phyloP scores from a whole-genome alignment of 2,797 vertebrate species.

The Malurus splendens region DNA sequence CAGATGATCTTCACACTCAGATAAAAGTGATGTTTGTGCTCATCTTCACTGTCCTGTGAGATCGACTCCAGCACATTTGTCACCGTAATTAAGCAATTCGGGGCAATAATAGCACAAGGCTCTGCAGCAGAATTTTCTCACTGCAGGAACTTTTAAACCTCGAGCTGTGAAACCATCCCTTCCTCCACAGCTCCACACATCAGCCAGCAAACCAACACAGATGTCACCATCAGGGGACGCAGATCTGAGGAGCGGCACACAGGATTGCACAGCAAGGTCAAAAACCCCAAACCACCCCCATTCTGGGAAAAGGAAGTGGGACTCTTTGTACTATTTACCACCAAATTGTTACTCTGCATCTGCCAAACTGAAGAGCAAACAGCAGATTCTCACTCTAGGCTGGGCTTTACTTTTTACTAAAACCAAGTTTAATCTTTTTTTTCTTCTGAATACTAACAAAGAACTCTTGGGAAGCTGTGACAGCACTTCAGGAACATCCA shows the following conservation, averaged over 20 bases:
- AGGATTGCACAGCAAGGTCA: neutral
- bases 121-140: neutral
- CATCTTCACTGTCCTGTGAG: neutral
- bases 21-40: neutral
- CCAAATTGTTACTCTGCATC: neutral
- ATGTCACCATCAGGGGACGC: accelerated
- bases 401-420: neutral
- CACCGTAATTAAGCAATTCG: neutral
- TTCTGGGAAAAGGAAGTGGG: conserved; percentile 23
- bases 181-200: neutral
- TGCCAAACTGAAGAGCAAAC: neutral
- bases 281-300: neutral
- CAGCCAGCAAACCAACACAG: neutral
- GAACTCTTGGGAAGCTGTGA: neutral
- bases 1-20: neutral
- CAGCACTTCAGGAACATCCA: neutral
- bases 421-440: neutral
- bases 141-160: neutral
- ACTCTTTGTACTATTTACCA: neutral
- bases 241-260: neutral
- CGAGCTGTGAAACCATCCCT: accelerated
- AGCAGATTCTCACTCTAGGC: neutral
- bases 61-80: accelerated
- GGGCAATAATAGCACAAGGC: neutral
- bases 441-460: neutral